phyloP scores from a whole-genome alignment of 2,888 invertebrate species.

The Cyclophora punctaria region DNA sequence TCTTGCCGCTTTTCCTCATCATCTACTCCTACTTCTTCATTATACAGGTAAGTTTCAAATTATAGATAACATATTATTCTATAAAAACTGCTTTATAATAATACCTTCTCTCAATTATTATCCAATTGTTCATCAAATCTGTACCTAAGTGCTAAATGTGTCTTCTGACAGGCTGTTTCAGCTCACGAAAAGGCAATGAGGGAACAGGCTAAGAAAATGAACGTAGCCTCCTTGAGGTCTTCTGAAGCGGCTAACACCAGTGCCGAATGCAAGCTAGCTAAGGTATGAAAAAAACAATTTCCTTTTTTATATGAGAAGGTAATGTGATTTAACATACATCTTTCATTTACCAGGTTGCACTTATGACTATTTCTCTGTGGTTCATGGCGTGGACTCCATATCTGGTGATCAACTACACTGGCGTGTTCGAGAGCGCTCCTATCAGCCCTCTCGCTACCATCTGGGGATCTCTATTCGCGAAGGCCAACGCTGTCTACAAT shows the following conservation, averaged over 20 bases:
- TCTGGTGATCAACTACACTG: conserved; percentile 86
- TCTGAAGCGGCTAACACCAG: conserved; percentile 85
- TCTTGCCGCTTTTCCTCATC: conserved; percentile 83
- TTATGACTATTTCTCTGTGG: conserved; percentile 93
- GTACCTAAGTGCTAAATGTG: conserved; percentile 11
- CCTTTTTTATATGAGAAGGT: too few relatives aligned
- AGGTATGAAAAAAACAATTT: conserved; percentile 53
- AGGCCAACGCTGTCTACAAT: conserved; percentile 93
- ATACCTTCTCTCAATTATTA: too few relatives aligned
- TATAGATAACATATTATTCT: too few relatives aligned
- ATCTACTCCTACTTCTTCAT: conserved; percentile 93
- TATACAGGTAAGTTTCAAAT: conserved; percentile 75
- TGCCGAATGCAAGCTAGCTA: conserved; percentile 90
- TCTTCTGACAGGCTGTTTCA: conserved; percentile 78
- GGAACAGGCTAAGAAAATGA: conserved; percentile 95
- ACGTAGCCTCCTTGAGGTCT: conserved; percentile 89
- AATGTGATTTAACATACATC: neutral
- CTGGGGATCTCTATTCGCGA: conserved; percentile 94
- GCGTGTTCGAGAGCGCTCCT: conserved; percentile 82
- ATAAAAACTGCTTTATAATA: too few relatives aligned
- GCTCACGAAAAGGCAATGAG: conserved; percentile 91
- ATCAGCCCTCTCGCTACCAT: conserved; percentile 88
- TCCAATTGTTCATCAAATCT: too few relatives aligned
- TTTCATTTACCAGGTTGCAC: conserved; percentile 77
- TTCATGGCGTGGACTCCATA: conserved; percentile 96